Base-by-base conservation (phyloP, 2,888 invertebrate species). In the Drosophila conformis region DNA sequence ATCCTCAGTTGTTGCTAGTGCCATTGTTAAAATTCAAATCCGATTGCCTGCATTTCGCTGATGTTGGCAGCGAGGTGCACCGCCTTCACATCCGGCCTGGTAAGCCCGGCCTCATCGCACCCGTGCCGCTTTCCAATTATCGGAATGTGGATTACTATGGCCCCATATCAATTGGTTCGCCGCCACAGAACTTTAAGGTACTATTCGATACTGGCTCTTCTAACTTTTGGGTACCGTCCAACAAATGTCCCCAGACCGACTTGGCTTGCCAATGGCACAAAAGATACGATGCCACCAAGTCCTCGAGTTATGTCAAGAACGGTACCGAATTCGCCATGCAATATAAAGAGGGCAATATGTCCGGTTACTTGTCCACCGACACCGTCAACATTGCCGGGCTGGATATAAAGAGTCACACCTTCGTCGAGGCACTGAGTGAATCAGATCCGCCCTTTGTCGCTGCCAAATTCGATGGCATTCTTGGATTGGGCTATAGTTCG, bases 141-240 rank as follows among this genome's bases (percentile, higher is more conserved):
- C 94, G 99, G 76, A 98, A 99, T 94, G 97, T 99, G 49, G 99
- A 99, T 93, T 99, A 99, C 94, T 99, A 97, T 94, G 99, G 99
- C 15, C 96, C 96, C 2, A 98, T 99, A 87, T 94, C 95, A 0
- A 97, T 99, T 93, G 99, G 99, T 68, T 96, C 95, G 52, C 99
- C 99, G 27, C 96, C 98, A 63, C 99, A 99, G 94, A 94, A 94
- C 18, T 99, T 99, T 94, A 96, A 96, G 90, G 99, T 99, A 75
- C 97, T 99, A 69, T 99, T 99, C 94, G 99, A 99, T 94, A 99
- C 99, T 0, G 99, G 99, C 75, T 99, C 99, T 6, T 98, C 99
- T 49, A 99, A 99, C 94, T 95, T 99, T 64, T 99, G 99, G 99
- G 96, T 99, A 69, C 99, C 99, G 6, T 99, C 99, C 15, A 98